Evolutionary conservation across 2,888 invertebrate species (phyloP).

Genomic region (Molanna angustata): DNA sequence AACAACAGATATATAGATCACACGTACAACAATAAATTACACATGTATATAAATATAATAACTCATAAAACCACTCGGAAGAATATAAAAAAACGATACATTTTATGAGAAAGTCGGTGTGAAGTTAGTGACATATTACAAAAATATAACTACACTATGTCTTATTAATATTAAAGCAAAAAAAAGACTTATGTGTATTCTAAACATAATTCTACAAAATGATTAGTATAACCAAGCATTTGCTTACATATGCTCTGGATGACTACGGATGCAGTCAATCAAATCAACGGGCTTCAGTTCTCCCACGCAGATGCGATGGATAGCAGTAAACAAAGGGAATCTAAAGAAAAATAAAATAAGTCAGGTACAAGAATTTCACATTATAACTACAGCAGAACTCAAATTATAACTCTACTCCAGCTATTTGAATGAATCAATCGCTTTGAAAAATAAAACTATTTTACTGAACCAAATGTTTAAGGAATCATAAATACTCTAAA

Average conservation of each 20-base stretch:
- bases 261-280: slow-evolving; percentile 89
- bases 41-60: too few relatives aligned
- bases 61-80: neutral
- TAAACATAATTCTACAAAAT: slow-evolving; percentile 10
- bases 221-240: neutral
- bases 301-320: slow-evolving; percentile 89
- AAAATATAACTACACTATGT: slow-evolving; percentile 3
- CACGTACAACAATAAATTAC: too few relatives aligned
- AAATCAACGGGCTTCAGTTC: slow-evolving; percentile 75
- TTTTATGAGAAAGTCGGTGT: neutral
- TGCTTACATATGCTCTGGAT: slow-evolving; percentile 97
- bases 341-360: slow-evolving; percentile 46
- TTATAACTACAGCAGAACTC: too few relatives aligned
- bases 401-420: too few relatives aligned
- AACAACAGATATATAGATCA: too few relatives aligned
- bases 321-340: slow-evolving; percentile 94
- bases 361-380: too few relatives aligned
- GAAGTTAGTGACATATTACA: slow-evolving; percentile 11
- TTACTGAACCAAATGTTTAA: too few relatives aligned
- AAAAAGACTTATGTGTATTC: slow-evolving; percentile 1
- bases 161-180: too few relatives aligned
- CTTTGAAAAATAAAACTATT: too few relatives aligned
- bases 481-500: too few relatives aligned
- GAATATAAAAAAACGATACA: neutral
- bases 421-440: too few relatives aligned